A percentile compares a stretch with the other conserved stretches of the same genome.
phyloP scores from a whole-genome alignment of 2,113 vertebrate species.

The Corythoichthys haematopterus region DNA sequence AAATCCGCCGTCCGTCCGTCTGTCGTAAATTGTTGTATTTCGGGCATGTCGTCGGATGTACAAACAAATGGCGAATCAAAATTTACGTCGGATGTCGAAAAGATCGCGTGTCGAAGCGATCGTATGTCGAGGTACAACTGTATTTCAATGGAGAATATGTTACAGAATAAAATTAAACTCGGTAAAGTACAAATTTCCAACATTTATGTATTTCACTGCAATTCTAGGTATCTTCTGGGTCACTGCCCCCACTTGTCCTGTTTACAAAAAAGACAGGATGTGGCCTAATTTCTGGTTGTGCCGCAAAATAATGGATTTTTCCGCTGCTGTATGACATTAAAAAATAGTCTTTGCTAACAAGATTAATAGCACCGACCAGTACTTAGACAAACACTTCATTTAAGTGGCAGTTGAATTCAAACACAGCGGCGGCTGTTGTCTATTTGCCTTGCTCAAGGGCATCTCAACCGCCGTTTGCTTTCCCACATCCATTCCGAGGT shows the following conservation, averaged over 20 bases:
- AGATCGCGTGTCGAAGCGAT: too few relatives aligned
- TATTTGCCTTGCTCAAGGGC: conserved; percentile 21
- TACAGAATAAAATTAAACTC: too few relatives aligned
- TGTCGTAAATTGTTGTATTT: too few relatives aligned
- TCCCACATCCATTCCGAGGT: neutral
- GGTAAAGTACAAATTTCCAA: too few relatives aligned
- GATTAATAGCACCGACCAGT: neutral
- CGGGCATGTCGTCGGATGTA: too few relatives aligned
- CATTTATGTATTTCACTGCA: neutral
- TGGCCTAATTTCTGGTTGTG: neutral
- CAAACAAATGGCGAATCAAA: too few relatives aligned
- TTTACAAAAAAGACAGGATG: neutral
- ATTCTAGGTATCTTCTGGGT: neutral
- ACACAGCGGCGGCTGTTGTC: conserved; percentile 12
- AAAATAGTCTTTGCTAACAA: neutral
- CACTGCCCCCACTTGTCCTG: neutral
- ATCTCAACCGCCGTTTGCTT: conserved; percentile 7
- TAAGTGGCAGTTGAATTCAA: conserved; percentile 17
- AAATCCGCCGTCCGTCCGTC: too few relatives aligned
- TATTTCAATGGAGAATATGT: neutral
- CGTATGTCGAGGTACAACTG: too few relatives aligned
- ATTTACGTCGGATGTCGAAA: too few relatives aligned
- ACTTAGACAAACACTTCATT: neutral
- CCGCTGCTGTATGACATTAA: neutral
- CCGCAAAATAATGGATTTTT: neutral